Evolutionary conservation across 2,113 vertebrate genomes (phyloP), one percentile per base, ranked within the genome.

Genomic region (Paedocypris sp.): DNA sequence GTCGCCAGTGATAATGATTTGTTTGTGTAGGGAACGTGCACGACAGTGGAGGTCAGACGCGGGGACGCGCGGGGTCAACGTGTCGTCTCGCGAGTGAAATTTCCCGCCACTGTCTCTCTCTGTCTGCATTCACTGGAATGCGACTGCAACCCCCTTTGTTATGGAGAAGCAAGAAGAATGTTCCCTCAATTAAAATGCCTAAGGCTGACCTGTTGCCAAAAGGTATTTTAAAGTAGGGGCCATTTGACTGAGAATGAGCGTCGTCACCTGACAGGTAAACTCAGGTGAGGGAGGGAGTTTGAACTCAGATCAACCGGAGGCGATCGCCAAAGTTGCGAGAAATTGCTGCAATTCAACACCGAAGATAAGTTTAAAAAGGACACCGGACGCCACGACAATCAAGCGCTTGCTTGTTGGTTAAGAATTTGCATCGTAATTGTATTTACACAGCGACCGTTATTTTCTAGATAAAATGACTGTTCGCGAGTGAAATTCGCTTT

Each of bases 171-270:
- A 57, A 60, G 50, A 70, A 66, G 51, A 60, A 62, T 68, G 61
- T 65, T 57, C 66, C 57, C 56, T 72, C 66, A 72, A 72, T 72
- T 72, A 72, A 72, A 52, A 72, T 72, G 68, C 70, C 66, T 68
- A 15, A 46, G 49, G 67, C 48, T 65, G 66, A 72, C 70, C 70
- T 72, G 52, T 68, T 60, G 57, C 51, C 62, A 62, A 65, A 72
- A 72, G 66, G 70, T 64, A 62, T 60, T 68, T 68, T 43, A 66
- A 68, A 62, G 45, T 33, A 8, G 50, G 13, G 64, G 32, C 46
- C 42, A 66, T 68, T 72, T 72, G 65, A 68, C 57, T 72, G 61
- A 72, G 61, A 72, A 72, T 64, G 62, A 61, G 53, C 22, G 22
- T 15, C 18, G 61, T 58, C 64, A 65, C 64, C 58, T 38, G 54